These are phyloP conservation scores for Characodon lateralis DNA, from an alignment of 2,797 vertebrate genomes.

Conservation along the genomic window DNA sequence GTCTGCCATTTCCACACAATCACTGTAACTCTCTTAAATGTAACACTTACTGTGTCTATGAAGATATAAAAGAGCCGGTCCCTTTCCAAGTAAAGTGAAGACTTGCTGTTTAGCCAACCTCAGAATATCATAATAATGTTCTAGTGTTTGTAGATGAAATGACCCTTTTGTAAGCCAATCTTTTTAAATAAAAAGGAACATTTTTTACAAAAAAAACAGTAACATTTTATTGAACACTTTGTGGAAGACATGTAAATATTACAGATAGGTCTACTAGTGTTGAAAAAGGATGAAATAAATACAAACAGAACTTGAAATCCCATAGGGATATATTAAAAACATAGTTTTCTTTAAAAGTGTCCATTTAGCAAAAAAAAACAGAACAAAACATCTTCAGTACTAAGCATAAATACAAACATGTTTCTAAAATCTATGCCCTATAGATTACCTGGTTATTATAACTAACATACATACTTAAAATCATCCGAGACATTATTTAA, in stretches of 20 bases:
- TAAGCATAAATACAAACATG: conserved; percentile 95
- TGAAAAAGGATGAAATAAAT: conserved; percentile 86
- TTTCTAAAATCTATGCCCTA: conserved; percentile 88
- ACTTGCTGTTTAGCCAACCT: not conserved
- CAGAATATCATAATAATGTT: not conserved
- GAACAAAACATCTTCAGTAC: conserved; percentile 79
- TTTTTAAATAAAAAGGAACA: not conserved
- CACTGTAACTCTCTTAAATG: too few species aligned
- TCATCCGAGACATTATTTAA: conserved; percentile 81
- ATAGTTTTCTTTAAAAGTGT: conserved; percentile 91
- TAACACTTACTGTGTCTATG: too few species aligned
- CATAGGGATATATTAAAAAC: conserved; percentile 99
- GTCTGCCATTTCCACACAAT: too few species aligned
- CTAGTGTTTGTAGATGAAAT: not conserved
- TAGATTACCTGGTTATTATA: conserved; percentile 84
- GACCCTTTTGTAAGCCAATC: not conserved
- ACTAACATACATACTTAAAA: conserved; percentile 83
- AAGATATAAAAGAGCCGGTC: too few species aligned
- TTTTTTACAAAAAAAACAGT: conserved; percentile 80
- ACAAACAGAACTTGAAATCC: conserved; percentile 90
- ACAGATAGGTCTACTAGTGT: conserved; percentile 87
- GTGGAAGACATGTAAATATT: conserved; percentile 89
- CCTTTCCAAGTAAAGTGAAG: not conserved
- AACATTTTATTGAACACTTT: conserved; percentile 87
- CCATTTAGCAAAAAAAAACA: conserved; percentile 83